phyloP scores from a whole-genome alignment of 2,797 vertebrate genomes.

The Dermochelys coriacea region DNA sequence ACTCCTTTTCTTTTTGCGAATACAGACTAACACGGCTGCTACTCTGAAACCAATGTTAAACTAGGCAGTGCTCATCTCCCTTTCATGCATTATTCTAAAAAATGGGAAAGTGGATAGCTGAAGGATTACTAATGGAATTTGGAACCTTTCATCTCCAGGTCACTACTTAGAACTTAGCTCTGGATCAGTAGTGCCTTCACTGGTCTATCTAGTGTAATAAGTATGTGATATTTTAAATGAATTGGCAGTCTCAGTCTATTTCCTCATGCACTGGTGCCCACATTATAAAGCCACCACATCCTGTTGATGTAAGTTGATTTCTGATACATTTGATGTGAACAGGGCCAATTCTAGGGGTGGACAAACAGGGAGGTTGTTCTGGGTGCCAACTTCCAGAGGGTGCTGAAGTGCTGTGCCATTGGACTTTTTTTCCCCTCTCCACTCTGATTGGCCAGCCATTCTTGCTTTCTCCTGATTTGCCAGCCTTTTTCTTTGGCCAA shows the following conservation, averaged over 20 bases:
- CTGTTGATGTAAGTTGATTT: background rate
- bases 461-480: background rate
- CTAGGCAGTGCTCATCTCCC: background rate
- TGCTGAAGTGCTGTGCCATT: background rate
- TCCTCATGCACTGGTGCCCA: background rate
- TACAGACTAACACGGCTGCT: no score
- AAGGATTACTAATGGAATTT: background rate
- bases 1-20: no score
- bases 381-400: background rate
- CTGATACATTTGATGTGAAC: background rate
- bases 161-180: background rate
- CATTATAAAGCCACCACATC: background rate
- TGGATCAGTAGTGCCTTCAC: background rate
- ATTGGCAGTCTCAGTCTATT: background rate
- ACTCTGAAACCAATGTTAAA: background rate
- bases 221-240: background rate
- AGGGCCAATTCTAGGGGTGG: background rate
- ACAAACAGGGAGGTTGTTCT: background rate
- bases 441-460: background rate
- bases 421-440: background rate
- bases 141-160: background rate
- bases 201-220: background rate
- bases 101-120: background rate
- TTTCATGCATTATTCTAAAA: background rate
- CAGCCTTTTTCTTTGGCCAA: background rate